Conservation (phyloP, 2,113 vertebrate genomes). For the Rhinoptilus africanus region DNA sequence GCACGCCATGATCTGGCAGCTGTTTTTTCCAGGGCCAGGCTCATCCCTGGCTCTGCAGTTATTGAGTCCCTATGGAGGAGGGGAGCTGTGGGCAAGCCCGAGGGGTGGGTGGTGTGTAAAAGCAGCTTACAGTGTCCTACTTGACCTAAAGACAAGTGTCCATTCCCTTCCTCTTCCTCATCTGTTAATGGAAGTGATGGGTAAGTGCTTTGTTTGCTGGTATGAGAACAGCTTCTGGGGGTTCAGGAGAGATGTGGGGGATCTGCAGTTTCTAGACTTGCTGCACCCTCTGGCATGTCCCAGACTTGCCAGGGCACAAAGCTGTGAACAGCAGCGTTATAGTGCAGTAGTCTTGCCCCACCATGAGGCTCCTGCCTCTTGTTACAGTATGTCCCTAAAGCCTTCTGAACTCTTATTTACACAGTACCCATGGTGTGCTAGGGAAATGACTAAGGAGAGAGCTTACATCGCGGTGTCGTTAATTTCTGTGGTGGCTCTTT, state of each 20-base stretch:
- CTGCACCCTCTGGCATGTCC: not conserved
- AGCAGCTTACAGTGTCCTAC: not conserved
- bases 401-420: not conserved
- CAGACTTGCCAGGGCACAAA: not conserved
- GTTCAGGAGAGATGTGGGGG: not conserved
- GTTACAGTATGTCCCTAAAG: not conserved
- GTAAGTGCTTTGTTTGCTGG: not conserved
- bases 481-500: not conserved
- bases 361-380: not conserved
- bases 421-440: not conserved
- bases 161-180: not conserved
- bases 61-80: not conserved
- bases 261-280: not conserved
- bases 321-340: not conserved
- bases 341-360: not conserved
- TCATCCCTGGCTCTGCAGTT: not conserved
- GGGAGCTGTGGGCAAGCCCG: not conserved
- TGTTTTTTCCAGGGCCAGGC: not conserved
- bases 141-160: not conserved
- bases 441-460: not conserved
- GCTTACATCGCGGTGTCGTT: not conserved
- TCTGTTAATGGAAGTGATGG: not conserved
- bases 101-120: not conserved
- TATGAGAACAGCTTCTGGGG: not conserved
- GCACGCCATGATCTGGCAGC: not conserved